A percentile compares a stretch with the other conserved stretches of the same genome.
Conservation (phyloP, 53 echinoderm and acorn worm genomes). For the Zoroaster sp. region DNA sequence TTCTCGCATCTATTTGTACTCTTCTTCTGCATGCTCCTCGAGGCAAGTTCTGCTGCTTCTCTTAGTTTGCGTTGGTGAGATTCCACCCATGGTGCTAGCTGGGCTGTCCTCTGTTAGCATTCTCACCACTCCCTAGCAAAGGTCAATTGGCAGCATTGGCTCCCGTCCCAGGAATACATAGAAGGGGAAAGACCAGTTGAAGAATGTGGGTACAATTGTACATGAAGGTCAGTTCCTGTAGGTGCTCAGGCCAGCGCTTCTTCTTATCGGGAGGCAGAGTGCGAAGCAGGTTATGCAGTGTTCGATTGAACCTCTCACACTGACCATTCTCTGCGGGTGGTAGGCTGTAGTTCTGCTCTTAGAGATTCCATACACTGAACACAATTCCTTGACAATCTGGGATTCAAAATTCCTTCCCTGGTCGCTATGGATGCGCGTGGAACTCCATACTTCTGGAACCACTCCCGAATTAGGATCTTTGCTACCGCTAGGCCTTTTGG, state of each 20-base stretch:
- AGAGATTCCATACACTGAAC: not conserved
- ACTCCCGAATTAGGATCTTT: slow-evolving; percentile 11
- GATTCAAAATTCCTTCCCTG: slow-evolving; percentile 54
- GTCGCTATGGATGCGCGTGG: slow-evolving; percentile 40
- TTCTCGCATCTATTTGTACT: not conserved
- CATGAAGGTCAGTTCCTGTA: slow-evolving; percentile 14
- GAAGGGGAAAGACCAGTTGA: slow-evolving; percentile 33
- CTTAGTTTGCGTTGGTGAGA: not conserved
- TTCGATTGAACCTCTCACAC: slow-evolving; percentile 24
- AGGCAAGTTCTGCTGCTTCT: not conserved
- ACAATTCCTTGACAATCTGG: not conserved
- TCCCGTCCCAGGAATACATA: slow-evolving; percentile 10
- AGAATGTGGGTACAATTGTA: slow-evolving; percentile 36
- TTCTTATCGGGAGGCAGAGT: slow-evolving; percentile 25
- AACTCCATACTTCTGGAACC: slow-evolving; percentile 55
- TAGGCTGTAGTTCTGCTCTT: slow-evolving; percentile 19
- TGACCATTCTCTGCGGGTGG: slow-evolving; percentile 12
- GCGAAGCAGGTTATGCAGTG: slow-evolving; percentile 2
- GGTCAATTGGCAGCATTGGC: slow-evolving; percentile 33
- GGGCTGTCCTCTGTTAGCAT: not conserved
- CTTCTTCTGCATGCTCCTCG: not conserved
- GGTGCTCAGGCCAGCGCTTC: slow-evolving; percentile 19
- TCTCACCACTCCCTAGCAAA: not conserved
- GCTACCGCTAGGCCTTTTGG: slow-evolving; percentile 47
- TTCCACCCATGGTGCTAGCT: not conserved